phyloP scores from a whole-genome alignment of 2,888 invertebrate species.

The Tetrapedia diversipes region DNA sequence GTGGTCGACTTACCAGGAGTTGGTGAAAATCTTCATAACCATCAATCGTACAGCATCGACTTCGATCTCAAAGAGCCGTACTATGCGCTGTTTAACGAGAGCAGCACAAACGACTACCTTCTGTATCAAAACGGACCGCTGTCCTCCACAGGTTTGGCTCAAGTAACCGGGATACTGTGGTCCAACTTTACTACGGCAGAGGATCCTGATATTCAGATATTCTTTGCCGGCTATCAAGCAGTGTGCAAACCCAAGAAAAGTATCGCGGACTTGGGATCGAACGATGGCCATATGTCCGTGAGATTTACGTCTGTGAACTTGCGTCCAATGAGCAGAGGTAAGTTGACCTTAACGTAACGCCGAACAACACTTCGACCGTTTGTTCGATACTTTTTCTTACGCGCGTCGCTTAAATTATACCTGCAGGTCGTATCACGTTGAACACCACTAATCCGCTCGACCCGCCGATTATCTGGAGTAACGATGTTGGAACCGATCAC shows the following conservation, averaged over 20 bases:
- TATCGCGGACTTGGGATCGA: constrained; percentile 71
- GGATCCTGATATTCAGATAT: constrained; percentile 87
- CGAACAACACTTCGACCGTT: too few species aligned
- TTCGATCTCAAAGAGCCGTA: constrained; percentile 84
- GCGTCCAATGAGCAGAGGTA: constrained; percentile 87
- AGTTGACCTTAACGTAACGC: not conserved
- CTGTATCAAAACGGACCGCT: constrained; percentile 86
- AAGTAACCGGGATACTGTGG: constrained; percentile 87
- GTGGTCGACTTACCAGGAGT: constrained; percentile 87
- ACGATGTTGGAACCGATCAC: constrained; percentile 88
- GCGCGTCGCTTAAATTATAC: not conserved
- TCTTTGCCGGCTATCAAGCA: constrained; percentile 87
- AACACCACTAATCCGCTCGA: constrained; percentile 87
- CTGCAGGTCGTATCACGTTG: constrained; percentile 84
- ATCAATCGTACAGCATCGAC: constrained; percentile 85
- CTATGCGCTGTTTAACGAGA: constrained; percentile 83
- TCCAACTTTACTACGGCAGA: constrained; percentile 86
- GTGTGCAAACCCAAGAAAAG: constrained; percentile 82
- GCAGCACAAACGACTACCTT: constrained; percentile 84
- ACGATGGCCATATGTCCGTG: constrained; percentile 59
- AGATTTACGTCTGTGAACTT: constrained; percentile 86
- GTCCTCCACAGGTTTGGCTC: constrained; percentile 87
- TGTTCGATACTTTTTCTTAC: too few species aligned
- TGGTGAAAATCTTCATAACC: constrained; percentile 88
- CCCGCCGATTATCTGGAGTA: constrained; percentile 89